Evolutionary conservation across 2,888 invertebrate genomes (phyloP).

Genomic region (Lepas anatifera): DNA sequence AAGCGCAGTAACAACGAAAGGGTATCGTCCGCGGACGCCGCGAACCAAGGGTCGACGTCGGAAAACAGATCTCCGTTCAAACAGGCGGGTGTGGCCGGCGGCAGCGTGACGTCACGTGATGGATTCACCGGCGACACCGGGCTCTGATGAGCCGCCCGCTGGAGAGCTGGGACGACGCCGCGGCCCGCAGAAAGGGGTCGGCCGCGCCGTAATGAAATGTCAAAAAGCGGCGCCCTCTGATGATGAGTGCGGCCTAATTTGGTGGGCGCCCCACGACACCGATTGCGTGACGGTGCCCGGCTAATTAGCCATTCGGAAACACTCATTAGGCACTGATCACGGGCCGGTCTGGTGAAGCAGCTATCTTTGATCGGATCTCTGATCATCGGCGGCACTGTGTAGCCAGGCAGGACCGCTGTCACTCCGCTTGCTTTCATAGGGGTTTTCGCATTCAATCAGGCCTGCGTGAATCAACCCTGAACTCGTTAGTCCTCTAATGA

Average conservation of each 20-base stretch:
- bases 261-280: background rate
- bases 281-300: background rate
- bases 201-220: slow-evolving; percentile 2
- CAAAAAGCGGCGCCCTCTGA: background rate
- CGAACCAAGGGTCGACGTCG: background rate
- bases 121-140: background rate
- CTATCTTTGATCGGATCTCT: background rate
- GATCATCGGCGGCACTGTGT: too few species aligned
- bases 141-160: background rate
- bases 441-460: too few species aligned
- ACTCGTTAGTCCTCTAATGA: too few species aligned
- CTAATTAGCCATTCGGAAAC: background rate
- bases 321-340: background rate
- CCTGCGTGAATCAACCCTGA: too few species aligned
- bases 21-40: background rate
- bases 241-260: background rate
- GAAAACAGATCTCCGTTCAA: slow-evolving; percentile 3
- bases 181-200: background rate
- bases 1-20: background rate
- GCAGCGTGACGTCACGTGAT: too few species aligned
- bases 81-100: too few species aligned
- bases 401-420: too few species aligned
- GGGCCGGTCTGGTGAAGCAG: background rate
- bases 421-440: too few species aligned
- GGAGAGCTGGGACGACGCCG: too few species aligned